phyloP scores from a whole-genome alignment of 2,888 invertebrate genomes.

The Drosophila eohydei region DNA sequence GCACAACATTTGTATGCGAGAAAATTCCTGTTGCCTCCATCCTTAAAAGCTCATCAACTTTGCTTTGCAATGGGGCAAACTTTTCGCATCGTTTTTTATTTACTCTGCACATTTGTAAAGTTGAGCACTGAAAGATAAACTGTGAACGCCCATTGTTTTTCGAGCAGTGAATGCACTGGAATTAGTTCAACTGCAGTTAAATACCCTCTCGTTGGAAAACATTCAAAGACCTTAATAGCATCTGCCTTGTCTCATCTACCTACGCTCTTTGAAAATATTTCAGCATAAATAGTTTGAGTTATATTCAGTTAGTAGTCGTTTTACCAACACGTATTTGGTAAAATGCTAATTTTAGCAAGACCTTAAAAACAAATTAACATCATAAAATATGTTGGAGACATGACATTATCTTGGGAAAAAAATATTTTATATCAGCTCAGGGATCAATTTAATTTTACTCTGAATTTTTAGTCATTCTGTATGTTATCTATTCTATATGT shows the following conservation, averaged over 20 bases:
- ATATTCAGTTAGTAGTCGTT: background rate
- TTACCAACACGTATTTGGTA: background rate
- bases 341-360: background rate
- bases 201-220: slow-evolving; percentile 13
- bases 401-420: background rate
- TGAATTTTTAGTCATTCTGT: background rate
- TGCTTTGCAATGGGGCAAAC: slow-evolving; percentile 34
- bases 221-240: background rate
- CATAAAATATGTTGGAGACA: background rate
- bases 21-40: slow-evolving; percentile 34
- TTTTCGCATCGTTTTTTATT: slow-evolving; percentile 40
- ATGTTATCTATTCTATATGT: too few species aligned
- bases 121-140: slow-evolving; percentile 55
- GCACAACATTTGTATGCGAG: slow-evolving; percentile 22
- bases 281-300: background rate
- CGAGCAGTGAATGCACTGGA: slow-evolving; percentile 38
- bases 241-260: background rate
- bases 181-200: slow-evolving; percentile 50
- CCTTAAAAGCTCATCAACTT: slow-evolving; percentile 50
- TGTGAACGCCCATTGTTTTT: slow-evolving; percentile 43
- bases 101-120: slow-evolving; percentile 44
- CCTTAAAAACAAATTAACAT: background rate
- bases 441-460: background rate
- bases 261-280: background rate
- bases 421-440: background rate